Evolutionary conservation across 2,888 invertebrate genomes (phyloP).

Genomic region (Eilema griseolum): DNA sequence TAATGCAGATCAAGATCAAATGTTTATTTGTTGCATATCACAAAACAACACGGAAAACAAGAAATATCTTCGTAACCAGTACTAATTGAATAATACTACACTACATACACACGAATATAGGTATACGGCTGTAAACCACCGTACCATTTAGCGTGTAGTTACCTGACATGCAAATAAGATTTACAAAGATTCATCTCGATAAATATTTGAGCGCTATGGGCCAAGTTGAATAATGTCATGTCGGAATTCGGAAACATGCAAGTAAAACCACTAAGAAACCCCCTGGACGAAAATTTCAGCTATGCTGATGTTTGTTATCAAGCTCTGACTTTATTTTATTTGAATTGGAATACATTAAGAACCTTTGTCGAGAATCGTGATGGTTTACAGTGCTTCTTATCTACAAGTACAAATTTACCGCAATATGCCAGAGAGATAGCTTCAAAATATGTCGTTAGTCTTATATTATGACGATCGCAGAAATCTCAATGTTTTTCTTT

Average conservation of each 20-base stretch:
- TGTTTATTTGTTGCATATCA: no score
- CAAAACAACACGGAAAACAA: no score
- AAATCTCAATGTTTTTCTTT: slow-evolving; percentile 49
- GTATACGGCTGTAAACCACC: no score
- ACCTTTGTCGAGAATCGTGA: slow-evolving; percentile 27
- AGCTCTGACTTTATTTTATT: not conserved
- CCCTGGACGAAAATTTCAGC: not conserved
- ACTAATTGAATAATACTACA: no score
- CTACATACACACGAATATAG: no score
- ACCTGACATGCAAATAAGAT: no score
- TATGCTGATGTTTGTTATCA: not conserved
- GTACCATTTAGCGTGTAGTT: no score
- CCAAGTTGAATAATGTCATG: not conserved
- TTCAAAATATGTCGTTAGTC: slow-evolving; percentile 24
- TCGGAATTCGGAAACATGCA: not conserved
- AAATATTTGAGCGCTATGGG: not conserved
- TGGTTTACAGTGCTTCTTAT: slow-evolving; percentile 22
- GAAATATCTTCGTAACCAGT: no score
- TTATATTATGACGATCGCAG: slow-evolving; percentile 47
- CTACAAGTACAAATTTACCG: slow-evolving; percentile 10
- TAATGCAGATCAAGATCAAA: no score
- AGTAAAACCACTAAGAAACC: not conserved
- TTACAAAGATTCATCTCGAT: not conserved
- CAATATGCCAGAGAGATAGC: not conserved
- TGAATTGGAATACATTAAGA: not conserved